Evolutionary conservation across 2,797 vertebrate genomes (phyloP).

Genomic region (Falco cherrug): DNA sequence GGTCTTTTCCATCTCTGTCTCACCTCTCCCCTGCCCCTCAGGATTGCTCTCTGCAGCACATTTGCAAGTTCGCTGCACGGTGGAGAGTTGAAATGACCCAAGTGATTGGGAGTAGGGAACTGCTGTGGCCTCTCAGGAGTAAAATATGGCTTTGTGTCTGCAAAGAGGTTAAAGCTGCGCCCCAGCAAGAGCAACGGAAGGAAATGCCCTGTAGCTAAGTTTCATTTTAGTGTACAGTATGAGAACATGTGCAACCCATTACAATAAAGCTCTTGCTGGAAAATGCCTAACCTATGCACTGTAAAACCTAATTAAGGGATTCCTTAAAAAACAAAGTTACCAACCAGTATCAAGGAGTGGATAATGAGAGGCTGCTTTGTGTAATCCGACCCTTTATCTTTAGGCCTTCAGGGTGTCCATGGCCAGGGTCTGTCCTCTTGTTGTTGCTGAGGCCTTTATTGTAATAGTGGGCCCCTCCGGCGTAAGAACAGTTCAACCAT

Average conservation of each 20-base stretch:
- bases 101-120: not conserved
- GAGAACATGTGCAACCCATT: constrained; percentile 70
- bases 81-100: not conserved
- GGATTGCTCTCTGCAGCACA: not conserved
- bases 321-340: constrained; percentile 63
- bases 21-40: not conserved
- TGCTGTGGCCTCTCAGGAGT: not conserved
- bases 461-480: not conserved
- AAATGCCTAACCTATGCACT: constrained; percentile 71
- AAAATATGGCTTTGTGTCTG: constrained; percentile 62
- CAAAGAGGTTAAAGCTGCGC: constrained; percentile 47
- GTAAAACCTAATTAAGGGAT: constrained; percentile 70
- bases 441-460: constrained; percentile 17
- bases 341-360: constrained; percentile 57
- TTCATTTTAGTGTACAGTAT: constrained; percentile 60
- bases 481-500: not conserved
- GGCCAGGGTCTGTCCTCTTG: constrained; percentile 23
- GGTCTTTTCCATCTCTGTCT: not conserved
- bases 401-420: constrained; percentile 22
- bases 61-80: not conserved
- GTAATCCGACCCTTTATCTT: constrained; percentile 64
- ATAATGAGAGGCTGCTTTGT: constrained; percentile 67
- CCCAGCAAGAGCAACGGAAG: constrained; percentile 59
- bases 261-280: constrained; percentile 67
- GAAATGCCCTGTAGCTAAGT: constrained; percentile 69